Base-by-base conservation (phyloP, 1,140 invertebrate genomes). In the Reticulitermes speratus region DNA sequence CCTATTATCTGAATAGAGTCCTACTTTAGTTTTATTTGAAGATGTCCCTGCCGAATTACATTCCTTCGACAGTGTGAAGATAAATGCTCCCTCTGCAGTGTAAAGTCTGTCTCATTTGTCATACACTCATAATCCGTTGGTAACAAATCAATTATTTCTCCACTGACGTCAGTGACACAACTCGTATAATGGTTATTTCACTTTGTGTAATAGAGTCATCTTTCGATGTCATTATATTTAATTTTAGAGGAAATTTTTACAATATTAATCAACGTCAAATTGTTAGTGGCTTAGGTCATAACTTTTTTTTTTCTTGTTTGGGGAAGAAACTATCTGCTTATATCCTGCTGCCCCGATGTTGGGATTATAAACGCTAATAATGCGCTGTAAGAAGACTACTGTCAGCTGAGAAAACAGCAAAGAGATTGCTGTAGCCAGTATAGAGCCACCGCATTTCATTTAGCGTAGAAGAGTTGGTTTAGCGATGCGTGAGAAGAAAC, bases 111-210 rank as follows among this genome's bases (percentile, higher is more conserved):
- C n/a, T 75, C 65, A 75, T 75, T 75, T 30, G n/a, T 75, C 65
- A 75, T 30, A n/a, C n/a, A 75, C n/a, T 16, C 14, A n/a, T 75
- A 21, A 30, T 75, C 59, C 25, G 8, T 75, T 75, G 9, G n/a
- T 75, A 30, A 75, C n/a, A 75, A 75, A 75, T 75, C 65, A 75
- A 75, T 75, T 75, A 75, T 30, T 19, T 55, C 52, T 55, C 52
- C 52, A 55, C 52, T 16, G 14, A 55, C 14, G 52, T 55, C 52
- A 21, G 30, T 30, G 65, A 75, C n/a, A 14, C n/a, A 55, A 75
- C n/a, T 75, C 7, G 3, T 75, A 30, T 75, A 75, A 75, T 75
- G 65, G 65, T n/a, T 30, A 75, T 75, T n/a, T 75, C n/a, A 75
- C n/a, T 75, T 9, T 75, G 8, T n/a, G 25, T 75, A n/a, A 75